Conservation (phyloP, 2,113 vertebrate species). For the Xiphophorus maculatus region DNA sequence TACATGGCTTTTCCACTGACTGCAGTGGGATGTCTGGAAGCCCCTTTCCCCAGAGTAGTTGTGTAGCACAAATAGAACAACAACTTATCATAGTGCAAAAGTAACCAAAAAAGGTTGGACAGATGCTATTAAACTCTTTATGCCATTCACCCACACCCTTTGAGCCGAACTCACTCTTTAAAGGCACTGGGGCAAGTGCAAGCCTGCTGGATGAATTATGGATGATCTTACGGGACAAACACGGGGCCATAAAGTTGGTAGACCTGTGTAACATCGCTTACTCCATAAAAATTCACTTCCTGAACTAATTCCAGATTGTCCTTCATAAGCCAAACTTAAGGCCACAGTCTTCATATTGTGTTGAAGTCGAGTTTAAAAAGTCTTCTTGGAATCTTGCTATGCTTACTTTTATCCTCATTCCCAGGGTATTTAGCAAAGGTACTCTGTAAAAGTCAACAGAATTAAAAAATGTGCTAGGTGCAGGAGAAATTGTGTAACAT, state of each 20-base stretch:
- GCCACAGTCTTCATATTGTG: slow-evolving; percentile 4
- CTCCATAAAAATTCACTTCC: slow-evolving; percentile 46
- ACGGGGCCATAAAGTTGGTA: slow-evolving; percentile 51
- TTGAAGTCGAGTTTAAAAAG: neutral
- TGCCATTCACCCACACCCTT: slow-evolving; percentile 42
- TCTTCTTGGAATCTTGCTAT: neutral
- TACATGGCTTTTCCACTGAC: neutral
- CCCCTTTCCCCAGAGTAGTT: neutral
- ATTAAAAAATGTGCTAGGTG: neutral
- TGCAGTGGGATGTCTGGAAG: neutral
- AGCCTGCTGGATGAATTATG: slow-evolving; percentile 73
- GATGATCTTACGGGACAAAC: slow-evolving; percentile 57
- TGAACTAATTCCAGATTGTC: slow-evolving; percentile 33
- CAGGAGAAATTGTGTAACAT: neutral
- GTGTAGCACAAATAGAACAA: neutral
- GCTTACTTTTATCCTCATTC: neutral
- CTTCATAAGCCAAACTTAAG: slow-evolving; percentile 28
- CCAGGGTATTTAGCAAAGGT: too few relatives aligned
- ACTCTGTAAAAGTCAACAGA: neutral
- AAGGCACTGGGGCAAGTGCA: slow-evolving; percentile 55
- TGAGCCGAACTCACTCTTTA: slow-evolving; percentile 43
- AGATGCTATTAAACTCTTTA: slow-evolving; percentile 47
- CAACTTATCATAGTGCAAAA: neutral
- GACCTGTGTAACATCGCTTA: slow-evolving; percentile 51
- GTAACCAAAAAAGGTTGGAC: neutral